Base-by-base conservation (phyloP, 2,113 vertebrate species). In the Bambusicola thoracicus region DNA sequence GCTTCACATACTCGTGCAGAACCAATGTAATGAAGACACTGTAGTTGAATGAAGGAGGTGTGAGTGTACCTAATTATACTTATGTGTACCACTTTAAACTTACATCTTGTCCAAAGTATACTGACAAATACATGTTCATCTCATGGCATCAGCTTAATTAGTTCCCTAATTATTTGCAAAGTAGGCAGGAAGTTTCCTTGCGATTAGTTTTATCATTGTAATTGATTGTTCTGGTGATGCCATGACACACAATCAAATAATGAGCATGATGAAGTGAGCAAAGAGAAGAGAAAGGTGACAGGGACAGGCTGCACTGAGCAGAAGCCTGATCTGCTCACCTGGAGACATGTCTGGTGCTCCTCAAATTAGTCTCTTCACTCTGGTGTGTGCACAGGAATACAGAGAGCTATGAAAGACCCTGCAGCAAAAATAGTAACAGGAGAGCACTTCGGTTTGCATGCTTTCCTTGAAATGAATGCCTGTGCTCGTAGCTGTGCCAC, bases 121-220 rank as follows among this genome's bases (percentile, higher is more conserved):
- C 40, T 25, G 67, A 81, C 11, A 55, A 81, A 51, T 55, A 14
- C 75, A 11, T 1, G 34, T 78, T 77, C 53, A 46, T 59, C 51
- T 55, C n/a, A 70, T 29, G 72, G 66, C 83, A 70, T 51, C 87
- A 46, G 83, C 62, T 75, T 79, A 61, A 85, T 87, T 66, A 46
- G 27, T 74, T 63, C 87, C 58, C 55, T 56, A 68, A 75, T 70
- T 67, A 79, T 48, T 48, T 49, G 61, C 76, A 63, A 41, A 43
- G 30, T 3, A 43, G 0, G 6, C 19, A 77, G 58, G 41, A 67
- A 61, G 59, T 81, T 85, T 81, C 53, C 78, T 68, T 29, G 20
- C 32, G 51, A 13, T 76, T 13, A 55, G 62, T 70, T 59, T 15
- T 48, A 17, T 13, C 43, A 6, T 51, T 29, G 43, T 29, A 67